Base-by-base conservation (phyloP, 2,113 vertebrate species). In the Ictalurus punctatus region DNA sequence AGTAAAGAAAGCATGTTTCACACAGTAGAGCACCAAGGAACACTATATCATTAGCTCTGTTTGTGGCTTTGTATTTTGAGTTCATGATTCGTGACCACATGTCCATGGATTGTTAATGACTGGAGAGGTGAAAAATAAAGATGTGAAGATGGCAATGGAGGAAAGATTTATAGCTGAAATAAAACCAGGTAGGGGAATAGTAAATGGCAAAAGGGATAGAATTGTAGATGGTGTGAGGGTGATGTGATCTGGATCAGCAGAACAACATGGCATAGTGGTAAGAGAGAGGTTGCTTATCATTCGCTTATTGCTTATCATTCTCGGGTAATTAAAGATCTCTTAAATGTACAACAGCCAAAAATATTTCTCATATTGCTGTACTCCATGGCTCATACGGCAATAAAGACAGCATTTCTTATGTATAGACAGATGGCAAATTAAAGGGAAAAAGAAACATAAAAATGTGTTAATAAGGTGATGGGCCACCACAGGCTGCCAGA, bases 31-130 rank as follows among this genome's bases (percentile, higher is more conserved):
- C 87, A 87, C 78, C 88, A 82, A 89, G 87, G 58, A 92, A 92
- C 93, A 94, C 91, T 92, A 92, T 92, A 88, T 94, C 92, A 92
- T 90, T 93, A 87, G 90, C 76, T 85, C 89, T 92, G 90, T 88
- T 86, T 92, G 86, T 79, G 82, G 86, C 87, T 82, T 88, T 67
- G 27, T 84, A 74, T 81, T 81, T 34, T 30, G 52, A 58, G 79
- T 6, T 27, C 13, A 44, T 92, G 93, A 65, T 90, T 89, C 89
- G 89, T 80, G 90, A 93, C 90, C 92, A 91, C 87, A 85, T 89
- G 89, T 92, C 90, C 90, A 89, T 54, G 91, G 52, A 80, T 87
- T 48, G 59, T 88, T 84, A 89, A 81, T 79, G 86, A 88, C 76
- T 52, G 59, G 83, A 83, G 90, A 89, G 83, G 84, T 91, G 86